These are phyloP conservation scores for Parasteatoda tepidariorum DNA, from an alignment of 1,140 invertebrate species.

Conservation along the genomic window DNA sequence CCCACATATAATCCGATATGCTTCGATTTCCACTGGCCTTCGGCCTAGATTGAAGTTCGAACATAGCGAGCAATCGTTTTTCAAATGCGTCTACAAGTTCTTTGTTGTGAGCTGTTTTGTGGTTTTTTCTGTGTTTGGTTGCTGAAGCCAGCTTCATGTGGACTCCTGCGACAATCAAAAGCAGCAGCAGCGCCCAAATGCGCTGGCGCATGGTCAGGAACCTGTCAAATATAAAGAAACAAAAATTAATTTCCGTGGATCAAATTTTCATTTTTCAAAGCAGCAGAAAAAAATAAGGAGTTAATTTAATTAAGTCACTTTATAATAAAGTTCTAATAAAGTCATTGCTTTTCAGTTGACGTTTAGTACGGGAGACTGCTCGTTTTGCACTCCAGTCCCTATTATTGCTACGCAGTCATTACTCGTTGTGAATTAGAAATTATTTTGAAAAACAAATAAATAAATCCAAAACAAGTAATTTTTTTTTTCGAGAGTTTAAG, in stretches of 20 bases:
- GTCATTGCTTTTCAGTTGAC: too few relatives aligned
- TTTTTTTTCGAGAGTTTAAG: too few relatives aligned
- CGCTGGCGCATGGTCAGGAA: constrained; percentile 56
- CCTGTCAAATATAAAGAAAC: neutral
- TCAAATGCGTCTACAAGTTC: constrained; percentile 72
- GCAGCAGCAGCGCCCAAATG: constrained; percentile 49
- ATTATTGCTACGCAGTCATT: too few relatives aligned
- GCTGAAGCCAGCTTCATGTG: constrained; percentile 41
- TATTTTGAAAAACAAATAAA: too few relatives aligned
- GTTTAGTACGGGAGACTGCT: too few relatives aligned
- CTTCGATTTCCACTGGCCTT: constrained; percentile 69
- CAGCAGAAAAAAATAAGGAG: too few relatives aligned
- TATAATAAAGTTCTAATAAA: too few relatives aligned
- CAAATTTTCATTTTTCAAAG: too few relatives aligned
- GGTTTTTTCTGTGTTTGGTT: neutral
- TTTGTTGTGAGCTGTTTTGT: neutral
- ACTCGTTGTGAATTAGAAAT: too few relatives aligned
- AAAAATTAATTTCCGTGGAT: neutral
- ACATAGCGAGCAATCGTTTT: constrained; percentile 77
- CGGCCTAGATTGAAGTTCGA: constrained; percentile 78
- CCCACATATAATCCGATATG: constrained; percentile 81
- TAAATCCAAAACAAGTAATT: too few relatives aligned
- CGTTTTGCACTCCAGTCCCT: too few relatives aligned
- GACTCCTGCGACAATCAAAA: constrained; percentile 37
- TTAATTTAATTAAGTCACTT: too few relatives aligned